Conservation (phyloP, 1,140 invertebrate genomes). For the Drosophila pseudoananassae region DNA sequence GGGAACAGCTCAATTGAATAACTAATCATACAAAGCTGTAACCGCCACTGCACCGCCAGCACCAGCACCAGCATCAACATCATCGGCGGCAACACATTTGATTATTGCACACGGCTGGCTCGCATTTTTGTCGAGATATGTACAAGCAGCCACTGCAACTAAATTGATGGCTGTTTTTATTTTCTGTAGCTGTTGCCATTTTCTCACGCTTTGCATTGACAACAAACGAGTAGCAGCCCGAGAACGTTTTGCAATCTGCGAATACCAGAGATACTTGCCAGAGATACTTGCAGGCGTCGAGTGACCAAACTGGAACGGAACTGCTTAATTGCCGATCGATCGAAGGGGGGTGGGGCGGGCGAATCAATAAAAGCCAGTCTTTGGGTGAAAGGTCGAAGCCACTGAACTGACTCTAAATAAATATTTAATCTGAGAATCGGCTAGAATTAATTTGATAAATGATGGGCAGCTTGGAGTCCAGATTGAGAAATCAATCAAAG, state of each 20-base stretch:
- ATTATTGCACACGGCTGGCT: constrained; percentile 47
- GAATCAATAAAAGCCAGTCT: neutral
- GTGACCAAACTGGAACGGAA: constrained; percentile 68
- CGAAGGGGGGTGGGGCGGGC: neutral
- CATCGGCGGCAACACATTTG: constrained; percentile 43
- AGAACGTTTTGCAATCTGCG: constrained; percentile 45
- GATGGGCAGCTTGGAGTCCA: neutral
- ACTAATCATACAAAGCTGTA: constrained; percentile 38
- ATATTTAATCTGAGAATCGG: neutral
- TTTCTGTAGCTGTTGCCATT: constrained; percentile 34
- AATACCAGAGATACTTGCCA: constrained; percentile 45
- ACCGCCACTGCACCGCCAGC: neutral
- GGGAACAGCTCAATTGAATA: constrained; percentile 51
- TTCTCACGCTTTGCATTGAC: constrained; percentile 64
- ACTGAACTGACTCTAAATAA: constrained; percentile 2
- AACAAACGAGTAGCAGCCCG: constrained; percentile 32
- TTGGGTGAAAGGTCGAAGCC: neutral
- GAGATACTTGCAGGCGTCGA: constrained; percentile 38
- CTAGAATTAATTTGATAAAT: constrained; percentile 6
- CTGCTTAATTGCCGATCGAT: constrained; percentile 66
- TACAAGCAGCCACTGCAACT: constrained; percentile 28
- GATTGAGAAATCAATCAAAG: constrained; percentile 50
- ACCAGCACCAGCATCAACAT: constrained; percentile 17
- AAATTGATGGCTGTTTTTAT: constrained; percentile 44
- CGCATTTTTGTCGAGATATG: constrained; percentile 49